A percentile compares a stretch with the other conserved stretches of the same genome.
Evolutionary conservation across 2,113 vertebrate genomes (phyloP).

Genomic region (Naja naja): DNA sequence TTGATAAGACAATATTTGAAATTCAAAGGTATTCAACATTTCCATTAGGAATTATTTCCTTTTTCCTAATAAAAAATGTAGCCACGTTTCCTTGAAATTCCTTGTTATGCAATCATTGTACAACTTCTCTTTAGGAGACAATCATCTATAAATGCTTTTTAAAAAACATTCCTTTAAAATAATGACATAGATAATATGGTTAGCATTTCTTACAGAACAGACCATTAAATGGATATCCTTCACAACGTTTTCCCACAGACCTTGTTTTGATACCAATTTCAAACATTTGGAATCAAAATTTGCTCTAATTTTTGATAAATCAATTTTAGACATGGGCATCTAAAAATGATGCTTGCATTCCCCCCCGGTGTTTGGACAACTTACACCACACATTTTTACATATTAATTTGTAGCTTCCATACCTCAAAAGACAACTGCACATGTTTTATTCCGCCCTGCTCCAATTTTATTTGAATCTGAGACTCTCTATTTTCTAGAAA

Average conservation of each 20-base stretch:
- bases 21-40: background rate
- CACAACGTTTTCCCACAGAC: background rate
- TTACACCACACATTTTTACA: too few species aligned
- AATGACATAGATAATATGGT: background rate
- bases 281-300: slow-evolving; percentile 50
- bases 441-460: background rate
- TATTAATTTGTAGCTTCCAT: too few species aligned
- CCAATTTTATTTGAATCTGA: background rate
- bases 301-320: slow-evolving; percentile 46
- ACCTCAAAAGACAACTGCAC: background rate
- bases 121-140: slow-evolving; percentile 8
- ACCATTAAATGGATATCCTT: background rate
- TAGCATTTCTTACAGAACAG: background rate
- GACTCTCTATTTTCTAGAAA: background rate
- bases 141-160: slow-evolving; percentile 20
- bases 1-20: background rate
- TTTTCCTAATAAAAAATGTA: slow-evolving; percentile 37
- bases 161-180: background rate
- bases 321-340: background rate
- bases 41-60: background rate
- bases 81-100: slow-evolving; percentile 3
- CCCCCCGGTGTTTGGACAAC: background rate
- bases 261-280: slow-evolving; percentile 7
- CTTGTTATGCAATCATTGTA: slow-evolving; percentile 22
- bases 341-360: background rate